Evolutionary conservation across 2,113 vertebrate species (phyloP).

Genomic region (Bubo scandiacus): DNA sequence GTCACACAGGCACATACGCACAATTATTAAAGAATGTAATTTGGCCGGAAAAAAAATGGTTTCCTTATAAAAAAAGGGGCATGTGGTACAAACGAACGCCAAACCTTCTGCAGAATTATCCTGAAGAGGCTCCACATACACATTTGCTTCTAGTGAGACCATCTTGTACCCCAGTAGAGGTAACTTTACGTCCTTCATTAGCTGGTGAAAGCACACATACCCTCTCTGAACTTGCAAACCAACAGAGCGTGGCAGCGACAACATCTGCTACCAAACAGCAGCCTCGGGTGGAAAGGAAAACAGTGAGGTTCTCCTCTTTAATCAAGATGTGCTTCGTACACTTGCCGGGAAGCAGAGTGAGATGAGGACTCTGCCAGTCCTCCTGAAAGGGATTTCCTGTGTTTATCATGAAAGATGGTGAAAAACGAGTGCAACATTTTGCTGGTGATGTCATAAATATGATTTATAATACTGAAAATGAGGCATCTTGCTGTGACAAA

Average conservation of each 20-base stretch:
- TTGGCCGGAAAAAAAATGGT: not conserved
- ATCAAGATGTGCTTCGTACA: not conserved
- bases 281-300: not conserved
- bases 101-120: not conserved
- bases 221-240: not conserved
- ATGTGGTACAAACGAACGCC: not conserved
- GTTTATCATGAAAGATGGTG: not conserved
- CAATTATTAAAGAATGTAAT: not conserved
- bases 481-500: not conserved
- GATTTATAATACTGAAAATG: not conserved
- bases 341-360: not conserved
- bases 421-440: not conserved
- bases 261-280: not conserved
- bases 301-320: not conserved
- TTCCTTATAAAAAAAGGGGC: not conserved
- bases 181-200: not conserved
- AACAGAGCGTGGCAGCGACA: not conserved
- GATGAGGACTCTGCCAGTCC: not conserved
- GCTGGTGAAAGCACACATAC: not conserved
- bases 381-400: not conserved
- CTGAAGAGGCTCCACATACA: not conserved
- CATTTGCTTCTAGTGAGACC: not conserved
- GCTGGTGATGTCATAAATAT: not conserved
- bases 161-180: not conserved
- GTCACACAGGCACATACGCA: not conserved